Conservation (phyloP, 2,797 vertebrate species). For the Rhinoraja longicauda region DNA sequence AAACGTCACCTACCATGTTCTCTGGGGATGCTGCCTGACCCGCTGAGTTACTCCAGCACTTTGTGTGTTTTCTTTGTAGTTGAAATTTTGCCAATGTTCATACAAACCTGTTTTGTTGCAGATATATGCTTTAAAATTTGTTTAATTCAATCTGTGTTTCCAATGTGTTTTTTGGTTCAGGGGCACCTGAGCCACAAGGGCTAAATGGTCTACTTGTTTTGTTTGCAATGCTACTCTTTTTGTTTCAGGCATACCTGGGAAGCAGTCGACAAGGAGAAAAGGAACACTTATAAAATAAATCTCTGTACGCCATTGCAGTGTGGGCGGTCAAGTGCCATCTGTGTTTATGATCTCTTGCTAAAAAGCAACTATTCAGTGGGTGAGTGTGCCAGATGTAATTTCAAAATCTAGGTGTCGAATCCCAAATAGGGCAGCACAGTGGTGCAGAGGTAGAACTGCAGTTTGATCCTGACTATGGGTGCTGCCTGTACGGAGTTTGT, state of each 20-base stretch:
- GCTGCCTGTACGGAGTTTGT: too few species aligned
- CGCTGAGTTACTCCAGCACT: too few species aligned
- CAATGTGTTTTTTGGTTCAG: not conserved
- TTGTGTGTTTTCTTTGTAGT: not conserved
- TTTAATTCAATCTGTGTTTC: not conserved
- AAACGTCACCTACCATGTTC: too few species aligned
- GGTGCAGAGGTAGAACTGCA: too few species aligned
- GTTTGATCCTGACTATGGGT: too few species aligned
- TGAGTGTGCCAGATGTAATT: constrained; percentile 57
- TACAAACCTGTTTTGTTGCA: not conserved
- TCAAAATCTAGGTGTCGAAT: not conserved
- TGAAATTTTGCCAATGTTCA: not conserved
- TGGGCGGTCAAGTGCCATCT: constrained; percentile 60
- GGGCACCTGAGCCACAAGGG: not conserved
- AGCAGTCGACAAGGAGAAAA: constrained; percentile 71
- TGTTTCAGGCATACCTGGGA: constrained; percentile 81
- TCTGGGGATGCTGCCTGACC: too few species aligned
- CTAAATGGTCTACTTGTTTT: not conserved
- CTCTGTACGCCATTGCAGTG: constrained; percentile 69
- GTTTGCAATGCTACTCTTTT: constrained; percentile 23
- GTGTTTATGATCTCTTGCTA: constrained; percentile 52
- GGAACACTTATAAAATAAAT: constrained; percentile 72
- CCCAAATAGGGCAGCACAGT: too few species aligned
- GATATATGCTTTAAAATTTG: not conserved
- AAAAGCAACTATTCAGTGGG: constrained; percentile 60